A percentile compares a stretch with the other conserved stretches of the same genome.
phyloP scores from a whole-genome alignment of 2,797 vertebrate genomes.

The Eutrigla gurnardus region DNA sequence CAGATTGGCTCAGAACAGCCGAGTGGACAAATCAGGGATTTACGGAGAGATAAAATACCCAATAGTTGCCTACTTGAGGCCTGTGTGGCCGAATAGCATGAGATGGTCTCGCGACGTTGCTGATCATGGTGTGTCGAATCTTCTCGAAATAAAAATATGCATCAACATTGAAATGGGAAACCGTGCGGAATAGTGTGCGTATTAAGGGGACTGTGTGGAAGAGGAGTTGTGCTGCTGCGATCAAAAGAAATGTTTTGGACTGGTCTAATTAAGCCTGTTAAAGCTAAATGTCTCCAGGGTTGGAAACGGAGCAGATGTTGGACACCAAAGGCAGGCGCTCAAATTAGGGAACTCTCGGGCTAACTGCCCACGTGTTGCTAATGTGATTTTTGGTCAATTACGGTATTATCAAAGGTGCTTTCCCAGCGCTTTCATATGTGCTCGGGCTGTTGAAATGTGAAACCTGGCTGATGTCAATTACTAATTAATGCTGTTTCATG shows the following conservation, averaged over 20 bases:
- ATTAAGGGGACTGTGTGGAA: slow-evolving; percentile 1
- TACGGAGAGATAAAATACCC: slow-evolving; percentile 60
- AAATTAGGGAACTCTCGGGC: slow-evolving; percentile 61
- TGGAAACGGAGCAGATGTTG: slow-evolving; percentile 72
- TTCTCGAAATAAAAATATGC: not conserved
- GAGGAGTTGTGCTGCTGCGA: slow-evolving; percentile 47
- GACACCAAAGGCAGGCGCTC: slow-evolving; percentile 64
- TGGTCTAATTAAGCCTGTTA: slow-evolving; percentile 74
- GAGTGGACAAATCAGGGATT: slow-evolving; percentile 72
- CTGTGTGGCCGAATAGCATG: slow-evolving; percentile 16
- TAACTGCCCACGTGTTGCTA: slow-evolving; percentile 66
- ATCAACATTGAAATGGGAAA: slow-evolving; percentile 6
- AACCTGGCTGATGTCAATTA: slow-evolving; percentile 48
- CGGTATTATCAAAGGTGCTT: slow-evolving; percentile 60
- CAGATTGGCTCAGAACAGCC: slow-evolving; percentile 67
- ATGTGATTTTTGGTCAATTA: slow-evolving; percentile 71
- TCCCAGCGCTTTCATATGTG: slow-evolving; percentile 43
- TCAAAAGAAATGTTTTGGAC: slow-evolving; percentile 67
- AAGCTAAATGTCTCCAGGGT: slow-evolving; percentile 76
- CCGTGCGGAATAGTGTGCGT: not conserved
- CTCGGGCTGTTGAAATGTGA: slow-evolving; percentile 44
- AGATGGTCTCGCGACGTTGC: slow-evolving; percentile 9
- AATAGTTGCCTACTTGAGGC: slow-evolving; percentile 50
- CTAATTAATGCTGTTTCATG: slow-evolving; percentile 59
- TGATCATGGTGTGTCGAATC: not conserved